Evolutionary conservation across 2,113 vertebrate species (phyloP).

Genomic region (Platysternon megacephalum): DNA sequence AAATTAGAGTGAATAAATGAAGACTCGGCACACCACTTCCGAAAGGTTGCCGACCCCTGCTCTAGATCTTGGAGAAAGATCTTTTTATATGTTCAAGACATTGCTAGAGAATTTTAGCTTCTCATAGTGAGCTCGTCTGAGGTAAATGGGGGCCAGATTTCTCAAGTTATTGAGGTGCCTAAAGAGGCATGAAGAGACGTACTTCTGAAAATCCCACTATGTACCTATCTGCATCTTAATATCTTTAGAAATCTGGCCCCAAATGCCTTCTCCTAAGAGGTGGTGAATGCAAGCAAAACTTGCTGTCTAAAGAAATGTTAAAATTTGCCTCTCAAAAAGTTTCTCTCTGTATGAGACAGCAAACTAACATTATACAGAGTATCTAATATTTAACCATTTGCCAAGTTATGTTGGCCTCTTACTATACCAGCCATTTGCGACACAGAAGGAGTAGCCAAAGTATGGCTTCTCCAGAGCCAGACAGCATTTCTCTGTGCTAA

Average conservation of each 20-base stretch:
- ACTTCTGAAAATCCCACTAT: no score
- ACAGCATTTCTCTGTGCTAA: rapidly evolving
- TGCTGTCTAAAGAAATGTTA: neutral
- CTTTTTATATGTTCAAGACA: neutral
- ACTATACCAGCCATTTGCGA: neutral
- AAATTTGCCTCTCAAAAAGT: no score
- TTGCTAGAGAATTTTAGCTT: conserved; percentile 2
- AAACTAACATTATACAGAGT: neutral
- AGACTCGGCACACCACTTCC: no score
- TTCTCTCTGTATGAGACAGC: neutral
- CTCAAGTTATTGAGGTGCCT: neutral
- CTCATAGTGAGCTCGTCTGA: neutral
- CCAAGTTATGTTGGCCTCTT: neutral
- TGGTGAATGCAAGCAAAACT: neutral
- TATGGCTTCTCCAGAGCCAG: rapidly evolving
- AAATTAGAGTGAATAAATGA: no score
- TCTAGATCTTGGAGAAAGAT: neutral
- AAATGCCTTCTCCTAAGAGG: neutral
- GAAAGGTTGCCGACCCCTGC: no score
- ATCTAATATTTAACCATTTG: neutral
- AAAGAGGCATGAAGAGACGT: neutral
- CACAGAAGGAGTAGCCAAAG: neutral
- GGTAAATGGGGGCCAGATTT: neutral
- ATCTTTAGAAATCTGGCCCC: no score
- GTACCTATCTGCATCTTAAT: no score